Evolutionary conservation across 2,797 vertebrate species (phyloP).

Genomic region (Sebastes ruberrimus): DNA sequence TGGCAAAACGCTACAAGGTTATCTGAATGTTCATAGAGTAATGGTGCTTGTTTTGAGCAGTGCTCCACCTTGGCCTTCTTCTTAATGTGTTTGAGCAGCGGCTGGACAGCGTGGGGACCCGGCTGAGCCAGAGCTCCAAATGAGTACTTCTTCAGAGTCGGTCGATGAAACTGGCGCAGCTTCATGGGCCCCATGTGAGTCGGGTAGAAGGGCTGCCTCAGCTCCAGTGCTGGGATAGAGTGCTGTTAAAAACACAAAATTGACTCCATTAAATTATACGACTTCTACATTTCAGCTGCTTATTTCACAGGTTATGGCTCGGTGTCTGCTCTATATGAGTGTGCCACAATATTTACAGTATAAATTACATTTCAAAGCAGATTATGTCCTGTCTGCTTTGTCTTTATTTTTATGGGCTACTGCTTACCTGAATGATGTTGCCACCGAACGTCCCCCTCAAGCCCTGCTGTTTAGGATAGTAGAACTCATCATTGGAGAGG

Average conservation of each 20-base stretch:
- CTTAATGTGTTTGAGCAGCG: slow-evolving; percentile 97
- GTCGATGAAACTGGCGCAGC: slow-evolving; percentile 93
- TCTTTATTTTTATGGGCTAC: background rate
- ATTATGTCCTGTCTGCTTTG: background rate
- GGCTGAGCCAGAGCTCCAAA: slow-evolving; percentile 95
- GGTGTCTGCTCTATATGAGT: background rate
- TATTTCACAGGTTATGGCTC: background rate
- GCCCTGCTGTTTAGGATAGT: slow-evolving; percentile 98
- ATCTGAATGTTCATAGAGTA: background rate
- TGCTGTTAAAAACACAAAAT: slow-evolving; percentile 82
- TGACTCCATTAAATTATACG: background rate
- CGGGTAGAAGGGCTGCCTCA: slow-evolving; percentile 97
- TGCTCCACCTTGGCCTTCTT: slow-evolving; percentile 95
- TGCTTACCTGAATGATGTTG: slow-evolving; percentile 95
- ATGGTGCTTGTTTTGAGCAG: background rate
- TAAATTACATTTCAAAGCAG: background rate
- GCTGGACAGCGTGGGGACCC: slow-evolving; percentile 91
- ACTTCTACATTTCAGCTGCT: background rate
- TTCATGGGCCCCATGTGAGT: slow-evolving; percentile 99
- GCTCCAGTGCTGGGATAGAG: slow-evolving; percentile 96
- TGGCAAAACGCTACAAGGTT: background rate
- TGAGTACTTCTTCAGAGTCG: slow-evolving; percentile 94
- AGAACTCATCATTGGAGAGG: slow-evolving; percentile 98
- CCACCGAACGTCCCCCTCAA: slow-evolving; percentile 97
- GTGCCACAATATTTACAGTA: background rate